Percentiles rank a stretch among this genome's conserved stretches.
Conservation (phyloP, 2,888 invertebrate species). For the Labia minor region DNA sequence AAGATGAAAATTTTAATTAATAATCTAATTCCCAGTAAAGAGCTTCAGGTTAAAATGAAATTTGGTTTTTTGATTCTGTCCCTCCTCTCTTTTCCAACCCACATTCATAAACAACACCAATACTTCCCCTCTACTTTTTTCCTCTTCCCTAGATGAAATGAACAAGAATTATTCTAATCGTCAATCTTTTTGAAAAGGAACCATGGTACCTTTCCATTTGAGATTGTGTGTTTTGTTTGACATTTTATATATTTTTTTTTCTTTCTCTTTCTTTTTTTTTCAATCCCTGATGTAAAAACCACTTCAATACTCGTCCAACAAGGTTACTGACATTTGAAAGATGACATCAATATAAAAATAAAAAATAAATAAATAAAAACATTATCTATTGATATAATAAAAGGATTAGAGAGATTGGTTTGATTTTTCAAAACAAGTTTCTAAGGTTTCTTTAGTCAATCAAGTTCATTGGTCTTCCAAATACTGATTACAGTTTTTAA, state of each 20-base stretch:
- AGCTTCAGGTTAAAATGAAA: too few species aligned
- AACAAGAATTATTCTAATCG: too few species aligned
- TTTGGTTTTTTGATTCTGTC: too few species aligned
- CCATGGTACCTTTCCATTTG: background rate
- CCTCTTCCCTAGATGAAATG: too few species aligned
- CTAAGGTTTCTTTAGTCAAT: background rate
- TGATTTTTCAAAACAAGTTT: background rate
- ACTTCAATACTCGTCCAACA: background rate
- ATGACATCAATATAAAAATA: too few species aligned
- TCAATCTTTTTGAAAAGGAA: too few species aligned
- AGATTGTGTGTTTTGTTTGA: background rate
- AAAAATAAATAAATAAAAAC: background rate
- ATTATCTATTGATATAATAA: constrained; percentile 5
- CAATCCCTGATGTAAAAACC: background rate
- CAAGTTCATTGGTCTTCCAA: constrained; percentile 2
- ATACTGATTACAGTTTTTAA: constrained; percentile 7
- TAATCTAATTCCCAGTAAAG: too few species aligned
- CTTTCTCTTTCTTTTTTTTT: background rate
- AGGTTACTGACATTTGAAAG: constrained; percentile 7
- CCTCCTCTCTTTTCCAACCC: too few species aligned
- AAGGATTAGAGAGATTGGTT: background rate
- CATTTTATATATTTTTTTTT: background rate
- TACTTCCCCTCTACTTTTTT: too few species aligned
- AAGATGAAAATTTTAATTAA: too few species aligned
- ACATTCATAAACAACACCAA: too few species aligned